These are phyloP conservation scores for Arremon aurantiirostris DNA, from an alignment of 2,797 vertebrate species.

Conservation along the genomic window DNA sequence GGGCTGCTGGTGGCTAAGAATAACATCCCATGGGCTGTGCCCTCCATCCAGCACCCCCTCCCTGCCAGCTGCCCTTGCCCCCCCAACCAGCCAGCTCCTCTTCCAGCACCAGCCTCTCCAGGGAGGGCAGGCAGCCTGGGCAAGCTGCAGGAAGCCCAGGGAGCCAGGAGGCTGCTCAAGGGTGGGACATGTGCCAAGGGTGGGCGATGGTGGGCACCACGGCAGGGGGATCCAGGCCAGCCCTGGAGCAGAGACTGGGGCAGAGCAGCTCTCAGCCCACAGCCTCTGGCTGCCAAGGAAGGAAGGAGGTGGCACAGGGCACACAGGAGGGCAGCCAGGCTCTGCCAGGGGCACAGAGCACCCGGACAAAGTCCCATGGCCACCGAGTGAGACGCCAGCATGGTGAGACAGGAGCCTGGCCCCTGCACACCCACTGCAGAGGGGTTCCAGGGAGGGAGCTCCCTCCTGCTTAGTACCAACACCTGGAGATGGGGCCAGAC, in stretches of 20 bases:
- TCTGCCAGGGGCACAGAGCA: rapidly evolving
- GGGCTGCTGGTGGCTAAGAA: conserved; percentile 29
- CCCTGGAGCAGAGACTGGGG: not conserved
- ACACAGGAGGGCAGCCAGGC: not conserved
- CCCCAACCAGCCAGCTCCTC: not conserved
- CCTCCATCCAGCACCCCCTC: not conserved
- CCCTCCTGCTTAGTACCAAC: not conserved
- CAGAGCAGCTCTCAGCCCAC: not conserved
- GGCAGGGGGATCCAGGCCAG: not conserved
- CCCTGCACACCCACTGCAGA: rapidly evolving
- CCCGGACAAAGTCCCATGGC: rapidly evolving
- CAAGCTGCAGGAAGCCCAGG: not conserved
- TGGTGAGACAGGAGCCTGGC: rapidly evolving
- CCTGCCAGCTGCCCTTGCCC: not conserved
- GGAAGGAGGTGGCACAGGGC: not conserved
- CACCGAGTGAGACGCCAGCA: not conserved
- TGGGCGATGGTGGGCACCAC: not conserved
- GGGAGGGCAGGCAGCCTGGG: not conserved
- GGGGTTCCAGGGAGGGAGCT: not conserved
- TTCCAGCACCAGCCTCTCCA: not conserved
- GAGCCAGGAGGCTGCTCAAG: not conserved
- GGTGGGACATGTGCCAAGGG: not conserved
- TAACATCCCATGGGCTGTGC: conserved; percentile 18
- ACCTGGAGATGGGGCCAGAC: not conserved
- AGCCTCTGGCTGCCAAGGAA: not conserved